Evolutionary conservation across 2,113 vertebrate species (phyloP).

Genomic region (Ranitomeya variabilis): DNA sequence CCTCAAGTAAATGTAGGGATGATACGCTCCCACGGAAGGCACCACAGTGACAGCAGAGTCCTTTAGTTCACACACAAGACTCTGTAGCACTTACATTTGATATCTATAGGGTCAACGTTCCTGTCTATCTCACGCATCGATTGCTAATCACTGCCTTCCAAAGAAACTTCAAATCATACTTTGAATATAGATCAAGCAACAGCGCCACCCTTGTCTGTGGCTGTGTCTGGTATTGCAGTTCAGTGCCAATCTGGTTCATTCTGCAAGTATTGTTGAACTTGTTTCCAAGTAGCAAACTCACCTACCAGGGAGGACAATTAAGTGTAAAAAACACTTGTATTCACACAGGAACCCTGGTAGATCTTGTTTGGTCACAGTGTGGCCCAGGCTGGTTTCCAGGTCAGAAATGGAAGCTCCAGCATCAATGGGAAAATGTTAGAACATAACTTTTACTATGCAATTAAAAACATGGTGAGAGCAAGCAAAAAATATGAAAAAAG

Average conservation of each 20-base stretch:
- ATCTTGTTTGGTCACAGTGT: too few relatives aligned
- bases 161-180: background rate
- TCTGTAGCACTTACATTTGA: slow-evolving; percentile 7
- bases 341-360: too few relatives aligned
- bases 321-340: too few relatives aligned
- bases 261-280: too few relatives aligned
- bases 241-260: background rate
- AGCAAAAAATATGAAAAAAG: too few relatives aligned
- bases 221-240: background rate
- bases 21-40: slow-evolving; percentile 29
- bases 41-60: background rate
- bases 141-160: background rate
- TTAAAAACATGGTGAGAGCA: too few relatives aligned
- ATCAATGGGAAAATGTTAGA: too few relatives aligned
- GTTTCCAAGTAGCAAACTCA: too few relatives aligned
- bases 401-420: too few relatives aligned
- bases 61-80: slow-evolving; percentile 17
- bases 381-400: too few relatives aligned
- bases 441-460: too few relatives aligned
- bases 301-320: too few relatives aligned
- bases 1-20: slow-evolving; percentile 28
- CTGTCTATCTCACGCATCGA: background rate
- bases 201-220: background rate
- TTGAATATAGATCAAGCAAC: background rate
- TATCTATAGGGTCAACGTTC: slow-evolving; percentile 6